These are phyloP conservation scores for Iselma pallidipennis DNA, from an alignment of 2,888 invertebrate species.

Conservation along the genomic window DNA sequence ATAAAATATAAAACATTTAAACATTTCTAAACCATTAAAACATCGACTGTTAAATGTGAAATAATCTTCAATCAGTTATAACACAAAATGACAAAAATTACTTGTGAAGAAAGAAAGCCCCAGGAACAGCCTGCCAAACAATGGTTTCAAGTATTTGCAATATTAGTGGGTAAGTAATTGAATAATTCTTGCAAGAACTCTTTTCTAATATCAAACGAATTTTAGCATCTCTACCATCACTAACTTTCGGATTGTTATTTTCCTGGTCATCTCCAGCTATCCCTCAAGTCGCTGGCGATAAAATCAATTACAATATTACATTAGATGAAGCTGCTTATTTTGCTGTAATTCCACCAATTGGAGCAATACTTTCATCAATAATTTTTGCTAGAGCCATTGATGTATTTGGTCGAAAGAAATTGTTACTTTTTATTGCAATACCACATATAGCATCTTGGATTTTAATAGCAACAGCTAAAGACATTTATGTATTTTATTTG, in stretches of 20 bases:
- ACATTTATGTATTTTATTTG: conserved; percentile 42
- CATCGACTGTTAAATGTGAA: no score
- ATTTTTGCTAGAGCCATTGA: conserved; percentile 26
- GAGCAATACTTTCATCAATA: conserved; percentile 13
- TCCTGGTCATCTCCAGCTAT: conserved; percentile 49
- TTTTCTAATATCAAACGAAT: no score
- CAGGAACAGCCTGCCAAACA: conserved; percentile 8
- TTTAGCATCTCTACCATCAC: conserved; percentile 22
- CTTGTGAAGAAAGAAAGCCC: no score
- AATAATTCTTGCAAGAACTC: no score
- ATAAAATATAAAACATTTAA: no score
- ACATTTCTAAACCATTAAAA: no score
- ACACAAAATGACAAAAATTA: not conserved
- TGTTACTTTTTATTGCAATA: conserved; percentile 35
- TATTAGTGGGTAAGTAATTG: conserved; percentile 14
- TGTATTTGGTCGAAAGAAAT: conserved; percentile 35
- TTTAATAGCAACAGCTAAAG: conserved; percentile 35
- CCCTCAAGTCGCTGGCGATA: conserved; percentile 41
- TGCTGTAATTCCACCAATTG: conserved; percentile 43
- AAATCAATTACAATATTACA: conserved; percentile 40
- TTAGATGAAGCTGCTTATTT: conserved; percentile 48
- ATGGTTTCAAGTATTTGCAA: conserved; percentile 23
- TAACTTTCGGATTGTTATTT: conserved; percentile 36
- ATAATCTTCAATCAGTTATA: no score
- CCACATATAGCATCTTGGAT: conserved; percentile 40